Percentiles rank a stretch among this genome's conserved stretches.
Conservation (phyloP, 1,140 invertebrate genomes). For the Nasonia longicornis region DNA sequence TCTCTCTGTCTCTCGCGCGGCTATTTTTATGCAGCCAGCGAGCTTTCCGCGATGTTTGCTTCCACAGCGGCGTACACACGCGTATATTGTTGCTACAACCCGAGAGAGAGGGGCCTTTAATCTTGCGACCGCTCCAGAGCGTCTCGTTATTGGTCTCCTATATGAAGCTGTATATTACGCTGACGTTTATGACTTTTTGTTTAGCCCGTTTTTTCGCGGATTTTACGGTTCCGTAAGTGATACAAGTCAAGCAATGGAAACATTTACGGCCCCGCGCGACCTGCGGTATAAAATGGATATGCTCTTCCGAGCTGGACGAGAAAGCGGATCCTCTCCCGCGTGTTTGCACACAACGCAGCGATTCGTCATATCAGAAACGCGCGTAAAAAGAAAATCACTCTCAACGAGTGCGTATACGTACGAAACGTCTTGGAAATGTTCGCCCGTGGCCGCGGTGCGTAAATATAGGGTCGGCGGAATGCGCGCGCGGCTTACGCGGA, state of each 20-base stretch:
- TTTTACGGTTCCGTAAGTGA: slow-evolving; percentile 32
- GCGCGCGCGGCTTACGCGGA: no score
- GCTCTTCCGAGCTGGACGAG: no score
- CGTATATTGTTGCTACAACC: slow-evolving; percentile 1
- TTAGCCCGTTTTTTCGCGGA: slow-evolving; percentile 23
- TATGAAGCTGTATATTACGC: slow-evolving; percentile 33
- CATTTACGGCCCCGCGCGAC: background rate
- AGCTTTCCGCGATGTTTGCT: slow-evolving; percentile 21
- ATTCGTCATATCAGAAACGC: background rate
- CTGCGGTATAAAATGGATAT: background rate
- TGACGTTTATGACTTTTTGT: slow-evolving; percentile 41
- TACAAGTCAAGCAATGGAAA: slow-evolving; percentile 16
- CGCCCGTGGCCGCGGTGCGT: no score
- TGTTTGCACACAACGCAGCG: background rate
- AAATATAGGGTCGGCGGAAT: no score
- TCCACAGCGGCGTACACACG: background rate
- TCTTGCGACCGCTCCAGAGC: slow-evolving; percentile 4
- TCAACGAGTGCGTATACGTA: no score
- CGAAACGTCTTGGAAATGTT: no score
- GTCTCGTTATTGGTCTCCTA: slow-evolving; percentile 35
- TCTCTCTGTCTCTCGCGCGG: background rate
- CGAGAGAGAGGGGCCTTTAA: slow-evolving; percentile 11
- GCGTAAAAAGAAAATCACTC: background rate
- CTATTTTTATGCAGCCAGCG: background rate
- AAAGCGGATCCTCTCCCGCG: no score